These are phyloP conservation scores for Labeo calbasu DNA, from an alignment of 2,797 vertebrate genomes.

Conservation along the genomic window DNA sequence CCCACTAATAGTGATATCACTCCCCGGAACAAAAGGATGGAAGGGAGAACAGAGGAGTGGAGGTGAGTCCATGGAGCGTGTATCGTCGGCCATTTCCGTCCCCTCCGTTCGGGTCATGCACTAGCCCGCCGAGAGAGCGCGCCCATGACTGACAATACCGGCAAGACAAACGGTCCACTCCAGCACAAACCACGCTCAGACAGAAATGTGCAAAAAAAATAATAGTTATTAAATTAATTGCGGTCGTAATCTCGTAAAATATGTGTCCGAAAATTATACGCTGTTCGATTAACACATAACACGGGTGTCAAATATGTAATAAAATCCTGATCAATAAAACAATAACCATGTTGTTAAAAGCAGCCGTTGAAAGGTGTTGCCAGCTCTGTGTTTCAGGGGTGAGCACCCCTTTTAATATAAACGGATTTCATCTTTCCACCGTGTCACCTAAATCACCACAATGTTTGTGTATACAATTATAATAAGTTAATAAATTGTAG, in stretches of 20 bases:
- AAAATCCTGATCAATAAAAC: conserved; percentile 99
- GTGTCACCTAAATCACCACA: conserved; percentile 99
- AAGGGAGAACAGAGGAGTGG: conserved; percentile 32
- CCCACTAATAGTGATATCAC: conserved; percentile 80
- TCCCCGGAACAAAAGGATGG: conserved; percentile 78
- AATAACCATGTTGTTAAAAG: conserved; percentile 99
- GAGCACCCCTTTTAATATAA: conserved; percentile 99
- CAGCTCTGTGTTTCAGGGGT: conserved; percentile 90
- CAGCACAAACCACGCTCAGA: conserved; percentile 82
- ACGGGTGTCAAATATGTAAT: conserved; percentile 97
- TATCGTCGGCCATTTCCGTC: conserved; percentile 30
- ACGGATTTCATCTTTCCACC: conserved; percentile 99
- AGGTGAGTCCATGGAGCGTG: conserved; percentile 32
- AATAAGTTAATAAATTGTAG: conserved; percentile 99
- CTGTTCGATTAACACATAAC: conserved; percentile 99
- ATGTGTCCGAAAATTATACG: conserved; percentile 94
- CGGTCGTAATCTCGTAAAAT: conserved; percentile 91
- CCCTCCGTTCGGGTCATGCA: conserved; percentile 82
- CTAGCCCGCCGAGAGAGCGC: conserved; percentile 80
- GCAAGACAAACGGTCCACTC: conserved; percentile 89
- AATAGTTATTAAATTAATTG: conserved; percentile 99
- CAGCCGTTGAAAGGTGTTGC: conserved; percentile 89
- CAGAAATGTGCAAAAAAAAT: conserved; percentile 86
- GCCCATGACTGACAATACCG: conserved; percentile 83
- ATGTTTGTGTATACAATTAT: conserved; percentile 99